These are phyloP conservation scores for Carapus acus DNA, from an alignment of 2,797 vertebrate genomes.

Conservation along the genomic window DNA sequence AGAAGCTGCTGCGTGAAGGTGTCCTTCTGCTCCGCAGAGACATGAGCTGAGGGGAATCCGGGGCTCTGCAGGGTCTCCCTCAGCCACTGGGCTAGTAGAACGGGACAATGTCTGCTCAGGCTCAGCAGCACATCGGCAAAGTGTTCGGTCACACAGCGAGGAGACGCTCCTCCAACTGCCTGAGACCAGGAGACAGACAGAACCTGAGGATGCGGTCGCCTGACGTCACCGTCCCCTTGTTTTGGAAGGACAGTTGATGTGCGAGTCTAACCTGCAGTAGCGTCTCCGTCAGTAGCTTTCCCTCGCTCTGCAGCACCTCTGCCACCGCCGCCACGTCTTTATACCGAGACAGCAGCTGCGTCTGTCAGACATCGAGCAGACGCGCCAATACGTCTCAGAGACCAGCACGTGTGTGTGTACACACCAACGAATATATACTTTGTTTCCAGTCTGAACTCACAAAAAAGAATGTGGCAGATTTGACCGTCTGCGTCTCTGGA, in stretches of 20 bases:
- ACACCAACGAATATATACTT: no score
- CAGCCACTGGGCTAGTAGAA: constrained; percentile 83
- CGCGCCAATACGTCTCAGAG: background rate
- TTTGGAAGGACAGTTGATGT: no score
- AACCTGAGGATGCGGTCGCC: background rate
- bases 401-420: background rate
- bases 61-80: constrained; percentile 87
- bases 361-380: constrained; percentile 64
- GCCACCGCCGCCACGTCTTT: constrained; percentile 80
- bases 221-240: no score
- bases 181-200: constrained; percentile 42
- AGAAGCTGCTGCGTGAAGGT: constrained; percentile 92
- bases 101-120: constrained; percentile 88
- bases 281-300: constrained; percentile 86
- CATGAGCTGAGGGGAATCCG: constrained; percentile 82
- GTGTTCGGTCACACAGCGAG: constrained; percentile 84
- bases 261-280: constrained; percentile 79
- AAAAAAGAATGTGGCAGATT: constrained; percentile 90
- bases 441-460: constrained; percentile 72
- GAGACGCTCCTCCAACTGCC: constrained; percentile 84
- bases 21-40: constrained; percentile 87
- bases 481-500: constrained; percentile 90
- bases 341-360: constrained; percentile 86
- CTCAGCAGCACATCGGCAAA: constrained; percentile 90
- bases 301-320: constrained; percentile 85